These are phyloP conservation scores for Neodon shergylaensis DNA, from an alignment of 2,113 vertebrate genomes.

Conservation along the genomic window DNA sequence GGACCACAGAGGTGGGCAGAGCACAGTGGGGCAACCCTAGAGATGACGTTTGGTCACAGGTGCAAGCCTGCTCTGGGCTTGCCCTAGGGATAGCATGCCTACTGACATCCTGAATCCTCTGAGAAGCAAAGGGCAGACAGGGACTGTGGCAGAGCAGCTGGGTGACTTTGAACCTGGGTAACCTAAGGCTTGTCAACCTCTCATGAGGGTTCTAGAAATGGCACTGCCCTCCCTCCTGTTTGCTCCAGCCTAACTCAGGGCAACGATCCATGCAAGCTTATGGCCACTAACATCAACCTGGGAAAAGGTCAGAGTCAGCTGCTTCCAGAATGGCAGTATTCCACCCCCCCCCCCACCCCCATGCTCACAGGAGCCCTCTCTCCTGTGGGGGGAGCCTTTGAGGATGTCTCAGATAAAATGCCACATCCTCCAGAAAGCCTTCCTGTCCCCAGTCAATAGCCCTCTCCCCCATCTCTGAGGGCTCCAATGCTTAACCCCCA, in stretches of 20 bases:
- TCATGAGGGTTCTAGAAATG: background rate
- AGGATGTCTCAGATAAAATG: background rate
- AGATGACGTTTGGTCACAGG: no score
- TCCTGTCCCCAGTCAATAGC: background rate
- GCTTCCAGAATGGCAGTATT: background rate
- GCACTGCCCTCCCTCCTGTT: background rate
- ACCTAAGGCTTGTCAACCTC: background rate
- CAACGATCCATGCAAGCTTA: background rate
- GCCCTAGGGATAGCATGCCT: background rate
- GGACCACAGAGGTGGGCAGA: background rate
- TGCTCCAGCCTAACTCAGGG: background rate
- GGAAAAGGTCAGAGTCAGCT: background rate
- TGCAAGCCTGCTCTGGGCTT: background rate
- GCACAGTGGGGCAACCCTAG: background rate
- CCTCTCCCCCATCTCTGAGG: background rate
- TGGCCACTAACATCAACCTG: background rate
- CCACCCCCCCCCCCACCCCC: background rate
- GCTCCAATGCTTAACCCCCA: background rate
- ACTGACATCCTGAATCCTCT: no score
- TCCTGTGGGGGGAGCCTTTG: background rate
- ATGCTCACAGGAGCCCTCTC: background rate
- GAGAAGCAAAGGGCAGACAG: background rate
- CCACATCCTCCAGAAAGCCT: constrained; percentile 54
- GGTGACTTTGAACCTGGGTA: background rate
- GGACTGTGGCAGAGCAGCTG: background rate